Evolutionary conservation across 1,140 invertebrate species (phyloP), one percentile per base, ranked within the genome.

Genomic region (Plutomurus gul): DNA sequence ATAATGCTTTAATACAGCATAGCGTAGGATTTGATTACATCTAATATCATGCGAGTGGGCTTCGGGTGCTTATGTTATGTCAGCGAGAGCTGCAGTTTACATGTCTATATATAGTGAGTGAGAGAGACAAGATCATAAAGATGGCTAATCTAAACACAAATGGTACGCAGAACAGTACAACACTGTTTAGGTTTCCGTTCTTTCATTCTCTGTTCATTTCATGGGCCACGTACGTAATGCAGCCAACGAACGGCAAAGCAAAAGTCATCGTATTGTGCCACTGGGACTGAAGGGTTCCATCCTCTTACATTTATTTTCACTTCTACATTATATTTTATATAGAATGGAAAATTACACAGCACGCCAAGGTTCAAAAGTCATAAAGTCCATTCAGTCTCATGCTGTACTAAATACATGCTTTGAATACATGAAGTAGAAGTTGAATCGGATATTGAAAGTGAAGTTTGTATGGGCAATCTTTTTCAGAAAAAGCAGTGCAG

Each of bases 121-220:
- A 65, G 56, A 65, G 56, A 65, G 56, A 30, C 56, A 65, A 30
- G 56, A 65, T 65, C 56, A 65, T 65, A 65, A 65, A 65, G 56
- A 65, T 65, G 56, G 56, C 56, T 65, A 65, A 65, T 65, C 56
- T 65, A 65, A 65, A 65, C 56, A 65, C 56, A 65, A 65, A 65
- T 65, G 47, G 10, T 51, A 33, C 56, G 27, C 36, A 65, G 56
- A 65, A 65, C 56, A 65, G 56, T 65, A 27, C 25, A 65, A n/a
- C 30, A 65, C 56, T 65, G 56, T 65, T 65, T 65, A 30, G 56
- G 27, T 65, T 33, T 65, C 56, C 56, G 30, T 65, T 65, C 22
- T 25, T 30, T 65, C 22, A 27, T 25, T 65, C n/a, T n/a, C 36
- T 65, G 56, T 65, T 65, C 56, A 65, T 65, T 65, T 65, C 56